Conservation (phyloP, 2,113 vertebrate species). For the Mesitornis unicolor region DNA sequence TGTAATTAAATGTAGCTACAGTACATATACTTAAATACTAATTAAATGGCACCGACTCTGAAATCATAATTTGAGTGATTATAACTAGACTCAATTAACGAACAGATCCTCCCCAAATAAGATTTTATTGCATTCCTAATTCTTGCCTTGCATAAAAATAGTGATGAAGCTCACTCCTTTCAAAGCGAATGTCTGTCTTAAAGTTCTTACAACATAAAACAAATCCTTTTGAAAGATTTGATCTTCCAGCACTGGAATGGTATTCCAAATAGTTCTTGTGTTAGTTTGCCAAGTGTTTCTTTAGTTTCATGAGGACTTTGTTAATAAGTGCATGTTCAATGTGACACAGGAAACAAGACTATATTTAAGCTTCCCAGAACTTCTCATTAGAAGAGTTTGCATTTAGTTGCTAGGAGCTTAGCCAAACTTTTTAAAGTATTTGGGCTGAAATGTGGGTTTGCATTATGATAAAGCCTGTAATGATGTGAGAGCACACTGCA, state of each 20-base stretch:
- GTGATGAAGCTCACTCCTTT: constrained; percentile 24
- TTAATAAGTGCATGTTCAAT: not conserved
- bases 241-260: not conserved
- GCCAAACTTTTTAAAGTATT: constrained; percentile 15
- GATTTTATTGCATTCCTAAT: not conserved
- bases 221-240: constrained; percentile 11
- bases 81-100: not conserved
- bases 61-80: not conserved
- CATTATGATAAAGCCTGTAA: not conserved
- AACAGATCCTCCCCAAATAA: not conserved
- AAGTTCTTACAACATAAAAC: constrained; percentile 27
- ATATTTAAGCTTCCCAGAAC: constrained; percentile 10
- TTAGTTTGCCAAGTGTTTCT: not conserved
- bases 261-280: constrained; percentile 14
- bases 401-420: constrained; percentile 32
- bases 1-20: not conserved
- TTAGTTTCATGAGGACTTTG: constrained; percentile 22
- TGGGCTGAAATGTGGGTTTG: not conserved
- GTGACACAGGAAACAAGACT: not conserved
- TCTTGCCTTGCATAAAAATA: not conserved
- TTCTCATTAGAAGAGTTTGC: not conserved
- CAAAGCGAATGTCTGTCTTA: constrained; percentile 37
- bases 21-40: not conserved
- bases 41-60: not conserved
- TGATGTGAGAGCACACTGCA: not conserved